Percentiles rank a stretch among this genome's conserved stretches.
Conservation (phyloP, 1,140 invertebrate genomes). For the Meteorus sp. region DNA sequence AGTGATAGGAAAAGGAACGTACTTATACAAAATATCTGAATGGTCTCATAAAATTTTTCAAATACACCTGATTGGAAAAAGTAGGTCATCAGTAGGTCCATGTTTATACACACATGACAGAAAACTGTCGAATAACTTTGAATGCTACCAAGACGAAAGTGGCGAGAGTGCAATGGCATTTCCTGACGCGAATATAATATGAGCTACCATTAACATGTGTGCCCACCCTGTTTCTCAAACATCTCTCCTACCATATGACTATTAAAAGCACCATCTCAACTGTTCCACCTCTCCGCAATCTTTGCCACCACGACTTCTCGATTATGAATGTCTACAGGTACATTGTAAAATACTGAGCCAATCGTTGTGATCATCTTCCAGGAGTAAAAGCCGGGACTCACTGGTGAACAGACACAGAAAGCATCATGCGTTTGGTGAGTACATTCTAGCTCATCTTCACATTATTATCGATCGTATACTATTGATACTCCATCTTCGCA, state of each 20-base stretch:
- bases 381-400: conserved; percentile 43
- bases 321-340: not conserved
- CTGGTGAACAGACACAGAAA: conserved; percentile 37
- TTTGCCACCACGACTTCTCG: conserved; percentile 9
- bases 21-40: no score
- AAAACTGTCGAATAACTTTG: conserved; percentile 19
- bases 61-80: no score
- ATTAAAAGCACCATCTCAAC: conserved; percentile 5
- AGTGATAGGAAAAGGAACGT: no score
- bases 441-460: conserved; percentile 29
- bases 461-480: conserved; percentile 22
- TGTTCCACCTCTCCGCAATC: not conserved
- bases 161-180: conserved; percentile 24
- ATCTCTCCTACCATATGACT: not conserved
- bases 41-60: no score
- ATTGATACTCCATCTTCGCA: not conserved
- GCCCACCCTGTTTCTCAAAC: conserved; percentile 6
- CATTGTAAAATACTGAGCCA: no score
- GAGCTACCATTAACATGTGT: not conserved
- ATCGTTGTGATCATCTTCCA: conserved; percentile 37
- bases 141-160: conserved; percentile 20
- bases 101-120: not conserved
- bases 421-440: conserved; percentile 50
- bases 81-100: conserved; percentile 3
- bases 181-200: conserved; percentile 5